Evolutionary conservation across 1,140 invertebrate species (phyloP), one percentile per base, ranked within the genome.

Genomic region (Caenorhabditis remanei): DNA sequence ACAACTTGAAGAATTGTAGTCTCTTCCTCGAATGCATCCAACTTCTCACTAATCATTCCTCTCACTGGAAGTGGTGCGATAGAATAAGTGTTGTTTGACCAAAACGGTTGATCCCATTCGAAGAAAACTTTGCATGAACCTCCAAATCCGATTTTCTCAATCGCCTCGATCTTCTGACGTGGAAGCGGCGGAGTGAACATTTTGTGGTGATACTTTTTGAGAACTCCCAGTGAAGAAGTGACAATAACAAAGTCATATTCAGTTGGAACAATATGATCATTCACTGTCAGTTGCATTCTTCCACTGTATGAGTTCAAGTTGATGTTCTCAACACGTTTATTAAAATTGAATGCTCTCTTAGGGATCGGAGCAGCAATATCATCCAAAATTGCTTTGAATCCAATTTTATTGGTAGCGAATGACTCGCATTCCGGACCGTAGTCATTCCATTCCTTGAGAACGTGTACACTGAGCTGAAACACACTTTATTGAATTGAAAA

Each of bases 181-280:
- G 83, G 83, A 8, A 88, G 32, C 4, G 53, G 48, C n/a, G 87
- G 87, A 2, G 87, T 85, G 67, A 88, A 88, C 48, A 88, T 65
- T 55, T 82, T 85, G 11, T 85, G 65, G 55, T 88, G 87, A 50
- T 79, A 88, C 50, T 88, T 88, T 71, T 89, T 89, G 40, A 89
- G 87, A 48, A 85, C 83, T 32, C 88, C 88, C 8, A 89, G 58
- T 2, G 88, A 89, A 71, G 86, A 43, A n/a, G 88, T 89, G 6
- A 89, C 88, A 61, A 89, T 86, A 2, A 89, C 87, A 63, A 88
- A 89, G 46, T 89, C 87, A 56, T 88, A 89, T 82, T 56, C 46
- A 16, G 43, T 87, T 48, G 82, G 63, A 48, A 85, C 24, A 9
- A 43, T 6, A 48, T 46, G 56, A 48, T 65, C 84, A 24, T 65